These are phyloP conservation scores for Colletes latitarsis DNA, from an alignment of 1,140 invertebrate genomes.

Conservation along the genomic window DNA sequence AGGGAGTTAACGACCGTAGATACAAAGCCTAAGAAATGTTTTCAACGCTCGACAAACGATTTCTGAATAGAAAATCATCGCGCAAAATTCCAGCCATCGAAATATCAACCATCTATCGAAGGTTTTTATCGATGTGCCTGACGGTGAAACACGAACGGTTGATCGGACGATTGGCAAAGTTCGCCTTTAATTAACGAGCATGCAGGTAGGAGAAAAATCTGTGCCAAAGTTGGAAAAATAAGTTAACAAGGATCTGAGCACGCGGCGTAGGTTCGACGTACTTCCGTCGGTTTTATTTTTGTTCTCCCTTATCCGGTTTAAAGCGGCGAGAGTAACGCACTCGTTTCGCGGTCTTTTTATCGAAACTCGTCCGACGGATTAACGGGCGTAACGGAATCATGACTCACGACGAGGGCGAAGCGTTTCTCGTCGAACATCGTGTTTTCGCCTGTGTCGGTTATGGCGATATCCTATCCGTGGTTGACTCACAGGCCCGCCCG, in stretches of 20 bases:
- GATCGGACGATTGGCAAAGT: constrained; percentile 3
- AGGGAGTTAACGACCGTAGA: no score
- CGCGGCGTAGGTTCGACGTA: neutral
- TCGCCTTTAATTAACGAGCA: constrained; percentile 17
- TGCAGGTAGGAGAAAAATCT: neutral
- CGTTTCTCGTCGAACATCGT: constrained; percentile 6
- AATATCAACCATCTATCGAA: no score
- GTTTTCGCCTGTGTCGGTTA: neutral
- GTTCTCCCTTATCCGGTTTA: neutral
- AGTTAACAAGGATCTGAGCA: neutral
- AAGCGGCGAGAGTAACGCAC: neutral
- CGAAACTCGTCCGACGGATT: neutral
- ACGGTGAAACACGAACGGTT: neutral
- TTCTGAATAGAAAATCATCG: no score
- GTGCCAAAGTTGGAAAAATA: neutral
- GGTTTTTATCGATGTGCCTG: no score
- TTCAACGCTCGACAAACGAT: no score
- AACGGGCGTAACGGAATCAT: neutral
- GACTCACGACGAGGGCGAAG: constrained; percentile 19
- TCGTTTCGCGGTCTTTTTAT: constrained; percentile 5
- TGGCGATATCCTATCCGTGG: constrained; percentile 14
- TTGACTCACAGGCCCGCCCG: constrained; percentile 9
- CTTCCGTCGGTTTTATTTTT: neutral
- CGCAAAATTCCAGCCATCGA: no score
- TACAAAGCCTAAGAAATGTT: no score